phyloP scores from a whole-genome alignment of 2,113 vertebrate species.

The Ailurus styani region DNA sequence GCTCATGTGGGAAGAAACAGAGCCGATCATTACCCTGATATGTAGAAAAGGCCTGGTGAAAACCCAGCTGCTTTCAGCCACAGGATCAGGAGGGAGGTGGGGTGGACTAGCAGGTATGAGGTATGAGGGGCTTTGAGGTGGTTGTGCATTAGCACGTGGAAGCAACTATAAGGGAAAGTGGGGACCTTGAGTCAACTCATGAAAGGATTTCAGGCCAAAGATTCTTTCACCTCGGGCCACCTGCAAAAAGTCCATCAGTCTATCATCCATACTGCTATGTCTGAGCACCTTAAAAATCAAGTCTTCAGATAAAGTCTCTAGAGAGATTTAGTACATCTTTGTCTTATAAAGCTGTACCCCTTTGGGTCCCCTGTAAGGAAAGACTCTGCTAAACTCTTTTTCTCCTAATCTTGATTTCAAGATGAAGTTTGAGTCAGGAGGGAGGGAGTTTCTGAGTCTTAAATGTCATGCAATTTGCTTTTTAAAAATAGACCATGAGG shows the following conservation, averaged over 20 bases:
- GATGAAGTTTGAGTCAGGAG: background rate
- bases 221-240: background rate
- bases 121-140: background rate
- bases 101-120: background rate
- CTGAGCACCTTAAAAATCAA: background rate
- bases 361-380: background rate
- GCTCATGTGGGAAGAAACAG: conserved; percentile 50
- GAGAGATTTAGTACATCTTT: background rate
- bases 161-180: background rate
- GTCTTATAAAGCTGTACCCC: background rate
- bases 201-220: background rate
- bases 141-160: background rate
- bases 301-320: background rate
- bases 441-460: background rate
- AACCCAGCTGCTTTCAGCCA: background rate
- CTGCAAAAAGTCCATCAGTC: background rate
- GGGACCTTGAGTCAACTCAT: background rate
- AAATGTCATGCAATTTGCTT: background rate
- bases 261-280: background rate
- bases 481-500: background rate
- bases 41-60: background rate
- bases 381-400: background rate
- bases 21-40: background rate
- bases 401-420: background rate
- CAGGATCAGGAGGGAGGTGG: background rate